phyloP scores from a whole-genome alignment of 2,797 vertebrate genomes.

The Eulemur albifrons region DNA sequence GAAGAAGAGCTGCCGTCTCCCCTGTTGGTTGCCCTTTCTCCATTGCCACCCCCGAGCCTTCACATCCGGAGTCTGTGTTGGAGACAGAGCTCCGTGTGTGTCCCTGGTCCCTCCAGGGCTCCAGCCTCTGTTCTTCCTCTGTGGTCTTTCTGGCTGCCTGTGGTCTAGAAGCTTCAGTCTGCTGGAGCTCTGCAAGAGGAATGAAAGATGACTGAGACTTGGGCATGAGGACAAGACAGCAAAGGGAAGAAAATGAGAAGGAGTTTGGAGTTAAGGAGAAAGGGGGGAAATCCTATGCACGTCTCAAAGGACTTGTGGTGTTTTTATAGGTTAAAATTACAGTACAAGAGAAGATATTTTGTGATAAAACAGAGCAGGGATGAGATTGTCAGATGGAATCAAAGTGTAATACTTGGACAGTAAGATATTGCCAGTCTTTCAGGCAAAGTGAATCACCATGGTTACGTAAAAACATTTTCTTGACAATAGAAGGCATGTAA shows the following conservation, averaged over 20 bases:
- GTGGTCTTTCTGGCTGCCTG: neutral
- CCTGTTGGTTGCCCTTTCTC: neutral
- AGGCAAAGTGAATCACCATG: neutral
- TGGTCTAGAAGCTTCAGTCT: neutral
- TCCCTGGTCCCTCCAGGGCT: neutral
- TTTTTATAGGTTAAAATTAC: neutral
- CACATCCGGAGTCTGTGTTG: neutral
- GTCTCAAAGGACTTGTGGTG: neutral
- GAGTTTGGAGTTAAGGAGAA: neutral
- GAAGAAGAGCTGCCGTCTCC: neutral
- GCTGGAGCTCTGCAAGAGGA: neutral
- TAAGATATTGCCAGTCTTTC: neutral
- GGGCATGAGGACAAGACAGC: neutral
- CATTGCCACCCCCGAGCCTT: neutral
- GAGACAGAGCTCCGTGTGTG: neutral
- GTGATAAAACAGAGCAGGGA: neutral
- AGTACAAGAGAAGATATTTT: neutral
- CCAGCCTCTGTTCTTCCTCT: neutral
- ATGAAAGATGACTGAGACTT: neutral
- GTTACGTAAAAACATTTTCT: neutral
- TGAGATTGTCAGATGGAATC: neutral
- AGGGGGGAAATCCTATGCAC: neutral
- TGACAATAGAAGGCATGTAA: neutral
- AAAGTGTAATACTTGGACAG: neutral
- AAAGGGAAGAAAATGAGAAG: neutral